A percentile compares a stretch with the other conserved stretches of the same genome.
Evolutionary conservation across 2,888 invertebrate species (phyloP).

Genomic region (Axea sp.): DNA sequence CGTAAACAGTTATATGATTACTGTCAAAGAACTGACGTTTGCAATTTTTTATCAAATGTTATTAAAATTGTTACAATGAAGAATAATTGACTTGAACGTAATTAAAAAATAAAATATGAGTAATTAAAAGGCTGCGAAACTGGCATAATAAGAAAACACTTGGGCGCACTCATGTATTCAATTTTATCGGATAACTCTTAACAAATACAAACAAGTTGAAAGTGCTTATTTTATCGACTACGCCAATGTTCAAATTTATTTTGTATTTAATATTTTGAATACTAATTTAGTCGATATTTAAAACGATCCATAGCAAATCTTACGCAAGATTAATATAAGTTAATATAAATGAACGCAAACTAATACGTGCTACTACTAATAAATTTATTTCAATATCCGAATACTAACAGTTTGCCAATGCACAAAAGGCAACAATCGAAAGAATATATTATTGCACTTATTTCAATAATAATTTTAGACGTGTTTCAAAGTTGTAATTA

Average conservation of each 20-base stretch:
- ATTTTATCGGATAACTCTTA: constrained; percentile 44
- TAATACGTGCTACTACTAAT: too few relatives aligned
- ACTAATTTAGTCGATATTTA: constrained; percentile 5
- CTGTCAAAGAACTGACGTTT: too few relatives aligned
- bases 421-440: too few relatives aligned
- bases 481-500: too few relatives aligned
- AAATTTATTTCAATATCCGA: too few relatives aligned
- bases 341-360: too few relatives aligned
- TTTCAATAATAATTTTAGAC: too few relatives aligned
- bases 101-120: constrained; percentile 4
- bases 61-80: too few relatives aligned
- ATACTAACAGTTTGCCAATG: too few relatives aligned
- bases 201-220: constrained; percentile 36
- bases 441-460: too few relatives aligned
- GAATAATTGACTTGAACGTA: neutral
- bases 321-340: constrained; percentile 2
- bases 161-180: constrained; percentile 12
- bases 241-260: constrained; percentile 39
- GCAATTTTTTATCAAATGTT: too few relatives aligned
- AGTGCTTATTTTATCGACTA: constrained; percentile 52
- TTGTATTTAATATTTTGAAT: constrained; percentile 40
- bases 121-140: constrained; percentile 24
- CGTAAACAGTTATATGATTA: too few relatives aligned
- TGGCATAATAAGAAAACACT: constrained; percentile 40
- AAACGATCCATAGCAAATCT: neutral